phyloP scores from a whole-genome alignment of 1,140 invertebrate species.

The Bombyx mandarina region DNA sequence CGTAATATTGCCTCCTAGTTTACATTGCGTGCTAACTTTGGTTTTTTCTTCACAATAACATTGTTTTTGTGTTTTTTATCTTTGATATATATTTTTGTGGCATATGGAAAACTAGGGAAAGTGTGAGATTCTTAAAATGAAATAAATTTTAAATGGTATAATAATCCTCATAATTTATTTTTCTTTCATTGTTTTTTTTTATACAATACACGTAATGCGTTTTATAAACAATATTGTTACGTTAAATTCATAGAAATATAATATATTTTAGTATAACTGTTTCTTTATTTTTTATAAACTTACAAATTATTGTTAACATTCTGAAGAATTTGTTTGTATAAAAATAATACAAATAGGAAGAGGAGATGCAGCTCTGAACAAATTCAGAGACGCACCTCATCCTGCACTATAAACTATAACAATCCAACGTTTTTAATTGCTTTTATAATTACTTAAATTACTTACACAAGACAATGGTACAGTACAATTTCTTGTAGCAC shows the following conservation, averaged over 20 bases:
- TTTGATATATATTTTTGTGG: no score
- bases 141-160: slow-evolving; percentile 48
- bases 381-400: slow-evolving; percentile 16
- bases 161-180: slow-evolving; percentile 70
- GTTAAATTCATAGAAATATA: slow-evolving; percentile 70
- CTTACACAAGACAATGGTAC: slow-evolving; percentile 67
- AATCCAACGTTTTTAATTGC: slow-evolving; percentile 67
- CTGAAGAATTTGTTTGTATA: slow-evolving; percentile 64
- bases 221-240: slow-evolving; percentile 67
- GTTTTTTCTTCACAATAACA: no score
- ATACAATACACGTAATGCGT: slow-evolving; percentile 67
- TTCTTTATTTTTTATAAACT: slow-evolving; percentile 63
- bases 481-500: slow-evolving; percentile 58
- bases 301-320: slow-evolving; percentile 70
- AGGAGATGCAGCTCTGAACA: slow-evolving; percentile 2
- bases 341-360: slow-evolving; percentile 62
- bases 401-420: slow-evolving; percentile 42
- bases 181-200: slow-evolving; percentile 41
- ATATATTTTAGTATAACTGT: slow-evolving; percentile 70
- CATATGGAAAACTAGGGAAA: no score
- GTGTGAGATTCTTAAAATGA: no score
- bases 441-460: slow-evolving; percentile 62
- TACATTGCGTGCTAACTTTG: no score
- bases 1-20: no score
- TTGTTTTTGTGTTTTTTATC: no score